phyloP scores from a whole-genome alignment of 2,797 vertebrate genomes.

The Scarus forsteni region DNA sequence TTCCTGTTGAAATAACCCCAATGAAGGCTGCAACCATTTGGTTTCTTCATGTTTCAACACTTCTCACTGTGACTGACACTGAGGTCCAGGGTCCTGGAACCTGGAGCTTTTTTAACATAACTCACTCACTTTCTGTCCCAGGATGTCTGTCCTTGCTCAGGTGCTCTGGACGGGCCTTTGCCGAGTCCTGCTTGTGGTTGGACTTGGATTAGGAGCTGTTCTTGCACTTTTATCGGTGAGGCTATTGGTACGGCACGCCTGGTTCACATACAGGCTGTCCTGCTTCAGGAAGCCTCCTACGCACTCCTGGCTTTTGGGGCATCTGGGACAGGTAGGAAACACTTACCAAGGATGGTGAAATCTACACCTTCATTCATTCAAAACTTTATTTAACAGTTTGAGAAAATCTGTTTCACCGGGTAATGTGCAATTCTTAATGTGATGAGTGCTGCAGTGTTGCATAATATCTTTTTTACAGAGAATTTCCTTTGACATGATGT shows the following conservation, averaged over 20 bases:
- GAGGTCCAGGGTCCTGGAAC: neutral
- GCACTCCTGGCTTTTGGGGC: conserved; percentile 70
- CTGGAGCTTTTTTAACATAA: neutral
- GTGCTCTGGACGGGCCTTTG: conserved; percentile 37
- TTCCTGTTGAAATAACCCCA: conserved; percentile 21
- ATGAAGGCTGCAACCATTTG: neutral
- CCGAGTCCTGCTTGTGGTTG: conserved; percentile 16
- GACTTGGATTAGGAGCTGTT: conserved; percentile 26
- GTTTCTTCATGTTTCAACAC: conserved; percentile 40
- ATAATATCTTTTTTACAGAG: neutral
- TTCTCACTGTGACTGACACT: neutral
- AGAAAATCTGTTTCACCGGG: neutral
- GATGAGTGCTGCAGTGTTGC: neutral
- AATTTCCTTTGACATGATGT: conserved; percentile 5
- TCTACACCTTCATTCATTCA: neutral
- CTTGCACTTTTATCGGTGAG: conserved; percentile 17
- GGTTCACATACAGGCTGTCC: conserved; percentile 63
- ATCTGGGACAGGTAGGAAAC: conserved; percentile 74
- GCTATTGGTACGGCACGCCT: conserved; percentile 67
- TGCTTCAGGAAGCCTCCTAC: conserved; percentile 70
- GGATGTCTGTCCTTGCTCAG: conserved; percentile 23
- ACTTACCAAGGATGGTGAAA: neutral
- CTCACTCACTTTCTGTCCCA: conserved; percentile 3
- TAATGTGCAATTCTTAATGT: conserved; percentile 10
- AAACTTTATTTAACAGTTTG: neutral